phyloP scores from a whole-genome alignment of 2,797 vertebrate species.

The Ptychadena robeensis region DNA sequence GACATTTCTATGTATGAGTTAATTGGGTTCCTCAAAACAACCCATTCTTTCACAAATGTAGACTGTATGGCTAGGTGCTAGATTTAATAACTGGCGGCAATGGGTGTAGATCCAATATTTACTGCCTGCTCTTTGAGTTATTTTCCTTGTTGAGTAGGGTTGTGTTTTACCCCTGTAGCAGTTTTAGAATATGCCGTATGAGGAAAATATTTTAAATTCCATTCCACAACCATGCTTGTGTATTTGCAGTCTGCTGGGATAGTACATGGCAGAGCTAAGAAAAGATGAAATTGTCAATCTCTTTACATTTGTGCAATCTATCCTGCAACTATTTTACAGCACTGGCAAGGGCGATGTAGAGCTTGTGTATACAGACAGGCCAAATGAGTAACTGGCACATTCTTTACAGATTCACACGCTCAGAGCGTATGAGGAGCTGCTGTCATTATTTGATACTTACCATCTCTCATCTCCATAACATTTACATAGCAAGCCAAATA shows the following conservation, averaged over 20 bases:
- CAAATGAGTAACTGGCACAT: slow-evolving; percentile 41
- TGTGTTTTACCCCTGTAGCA: neutral
- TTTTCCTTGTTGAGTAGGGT: no score
- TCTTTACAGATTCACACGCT: slow-evolving; percentile 45
- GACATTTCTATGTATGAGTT: no score
- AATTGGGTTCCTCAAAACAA: no score
- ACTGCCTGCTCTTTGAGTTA: no score
- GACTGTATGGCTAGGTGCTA: no score
- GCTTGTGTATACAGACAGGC: slow-evolving; percentile 32
- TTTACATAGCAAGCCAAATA: slow-evolving; percentile 57
- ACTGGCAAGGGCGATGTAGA: slow-evolving; percentile 29
- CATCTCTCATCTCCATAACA: slow-evolving; percentile 60
- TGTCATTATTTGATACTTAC: slow-evolving; percentile 60
- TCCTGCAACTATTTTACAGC: slow-evolving; percentile 24
- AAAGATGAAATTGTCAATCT: slow-evolving; percentile 16
- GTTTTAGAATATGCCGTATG: neutral
- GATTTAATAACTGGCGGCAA: no score
- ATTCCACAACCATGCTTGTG: neutral
- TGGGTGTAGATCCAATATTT: no score
- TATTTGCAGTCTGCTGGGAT: neutral
- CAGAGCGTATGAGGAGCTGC: slow-evolving; percentile 29
- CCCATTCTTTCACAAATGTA: no score
- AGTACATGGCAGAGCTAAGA: neutral
- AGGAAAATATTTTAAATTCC: neutral
- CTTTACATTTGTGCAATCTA: slow-evolving; percentile 16